phyloP scores from a whole-genome alignment of 2,888 invertebrate species.

The Hanleya hanleyi region DNA sequence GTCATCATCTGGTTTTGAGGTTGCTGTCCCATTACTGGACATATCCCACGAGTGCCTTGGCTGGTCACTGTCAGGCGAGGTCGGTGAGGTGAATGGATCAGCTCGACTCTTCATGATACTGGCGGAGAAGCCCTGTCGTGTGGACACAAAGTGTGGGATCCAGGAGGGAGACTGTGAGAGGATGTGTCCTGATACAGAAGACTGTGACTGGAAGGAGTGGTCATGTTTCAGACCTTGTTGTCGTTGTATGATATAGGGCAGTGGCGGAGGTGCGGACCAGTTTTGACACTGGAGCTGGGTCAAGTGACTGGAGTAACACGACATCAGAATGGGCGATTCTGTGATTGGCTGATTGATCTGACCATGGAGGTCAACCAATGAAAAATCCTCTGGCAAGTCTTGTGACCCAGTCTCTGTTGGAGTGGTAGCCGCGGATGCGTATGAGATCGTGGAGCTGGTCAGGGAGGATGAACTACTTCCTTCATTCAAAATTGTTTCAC shows the following conservation, averaged over 20 bases:
- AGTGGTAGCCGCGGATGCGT: slow-evolving; percentile 69
- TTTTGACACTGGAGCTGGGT: slow-evolving; percentile 80
- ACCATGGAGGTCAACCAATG: slow-evolving; percentile 89
- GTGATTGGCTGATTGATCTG: slow-evolving; percentile 94
- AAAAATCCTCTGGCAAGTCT: slow-evolving; percentile 52
- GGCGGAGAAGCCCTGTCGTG: slow-evolving; percentile 58
- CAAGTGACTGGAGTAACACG: slow-evolving; percentile 87
- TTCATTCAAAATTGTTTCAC: not conserved
- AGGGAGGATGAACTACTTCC: not conserved
- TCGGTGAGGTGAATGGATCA: not conserved
- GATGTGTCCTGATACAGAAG: slow-evolving; percentile 47
- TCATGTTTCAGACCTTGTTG: slow-evolving; percentile 48
- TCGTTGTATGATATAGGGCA: slow-evolving; percentile 42
- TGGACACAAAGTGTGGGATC: slow-evolving; percentile 56
- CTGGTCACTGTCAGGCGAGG: not conserved
- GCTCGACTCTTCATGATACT: slow-evolving; percentile 48
- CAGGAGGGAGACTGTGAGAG: slow-evolving; percentile 44
- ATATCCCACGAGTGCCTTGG: too few species aligned
- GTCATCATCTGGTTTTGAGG: not conserved
- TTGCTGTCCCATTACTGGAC: not conserved
- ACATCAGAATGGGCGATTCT: slow-evolving; percentile 94
- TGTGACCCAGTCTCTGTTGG: slow-evolving; percentile 90
- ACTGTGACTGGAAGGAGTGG: slow-evolving; percentile 59
- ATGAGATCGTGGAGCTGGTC: slow-evolving; percentile 52
- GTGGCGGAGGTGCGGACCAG: slow-evolving; percentile 70